Evolutionary conservation across 2,113 vertebrate genomes (phyloP).

Genomic region (Glaucomys volans): DNA sequence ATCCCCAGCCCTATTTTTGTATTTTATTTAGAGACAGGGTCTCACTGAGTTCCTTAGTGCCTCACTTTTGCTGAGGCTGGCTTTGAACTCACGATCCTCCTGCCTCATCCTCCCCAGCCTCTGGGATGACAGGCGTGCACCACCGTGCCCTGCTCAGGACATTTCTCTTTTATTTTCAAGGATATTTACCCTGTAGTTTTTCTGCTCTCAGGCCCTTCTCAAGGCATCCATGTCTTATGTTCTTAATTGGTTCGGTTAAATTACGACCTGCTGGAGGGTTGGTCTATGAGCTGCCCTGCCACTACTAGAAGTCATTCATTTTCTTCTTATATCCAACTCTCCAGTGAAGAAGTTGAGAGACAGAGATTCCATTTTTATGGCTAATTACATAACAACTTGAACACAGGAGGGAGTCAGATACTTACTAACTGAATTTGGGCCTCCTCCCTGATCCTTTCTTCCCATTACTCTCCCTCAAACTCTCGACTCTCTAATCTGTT

Average conservation of each 20-base stretch:
- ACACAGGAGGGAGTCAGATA: neutral
- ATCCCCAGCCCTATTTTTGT: too few relatives aligned
- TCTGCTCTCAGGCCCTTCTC: neutral
- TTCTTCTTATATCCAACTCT: neutral
- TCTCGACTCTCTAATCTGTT: neutral
- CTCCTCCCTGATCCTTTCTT: neutral
- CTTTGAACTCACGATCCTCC: too few relatives aligned
- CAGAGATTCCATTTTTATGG: neutral
- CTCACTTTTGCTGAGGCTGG: too few relatives aligned
- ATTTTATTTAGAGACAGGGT: too few relatives aligned
- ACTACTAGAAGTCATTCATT: neutral
- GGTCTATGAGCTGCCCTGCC: neutral
- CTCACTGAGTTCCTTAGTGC: too few relatives aligned
- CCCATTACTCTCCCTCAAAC: neutral
- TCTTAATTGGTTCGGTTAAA: neutral
- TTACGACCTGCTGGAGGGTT: neutral
- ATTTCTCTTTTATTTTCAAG: neutral
- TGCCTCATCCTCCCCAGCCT: too few relatives aligned
- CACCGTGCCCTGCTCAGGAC: too few relatives aligned
- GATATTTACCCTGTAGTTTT: neutral
- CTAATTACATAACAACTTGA: neutral
- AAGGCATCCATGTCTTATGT: neutral
- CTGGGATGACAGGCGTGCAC: too few relatives aligned
- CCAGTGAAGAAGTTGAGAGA: neutral
- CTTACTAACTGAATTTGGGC: neutral